Percentiles rank a stretch among this genome's conserved stretches.
These are phyloP conservation scores for Sphenodon punctatus DNA, from an alignment of 2,797 vertebrate species.

Conservation along the genomic window DNA sequence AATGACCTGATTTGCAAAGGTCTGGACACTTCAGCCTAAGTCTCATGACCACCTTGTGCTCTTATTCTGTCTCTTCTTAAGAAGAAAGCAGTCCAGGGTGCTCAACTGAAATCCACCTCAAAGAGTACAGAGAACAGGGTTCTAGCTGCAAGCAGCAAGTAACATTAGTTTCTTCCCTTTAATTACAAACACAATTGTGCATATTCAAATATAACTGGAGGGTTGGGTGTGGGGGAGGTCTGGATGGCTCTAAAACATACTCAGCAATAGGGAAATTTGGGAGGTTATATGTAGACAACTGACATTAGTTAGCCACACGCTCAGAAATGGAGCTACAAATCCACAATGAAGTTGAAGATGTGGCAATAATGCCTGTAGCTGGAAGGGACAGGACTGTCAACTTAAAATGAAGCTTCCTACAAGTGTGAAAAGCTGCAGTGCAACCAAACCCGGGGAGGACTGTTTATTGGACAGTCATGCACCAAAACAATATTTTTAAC, in stretches of 20 bases:
- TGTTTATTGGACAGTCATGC: neutral
- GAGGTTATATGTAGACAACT: neutral
- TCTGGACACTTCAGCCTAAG: neutral
- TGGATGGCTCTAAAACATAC: too few species aligned
- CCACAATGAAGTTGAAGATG: neutral
- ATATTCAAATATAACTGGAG: too few species aligned
- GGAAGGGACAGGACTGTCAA: neutral
- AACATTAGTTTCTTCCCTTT: neutral
- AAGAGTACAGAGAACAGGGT: neutral
- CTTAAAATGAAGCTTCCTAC: neutral
- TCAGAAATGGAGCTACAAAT: neutral
- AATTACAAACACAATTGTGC: neutral
- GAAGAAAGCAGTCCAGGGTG: neutral
- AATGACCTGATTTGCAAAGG: neutral
- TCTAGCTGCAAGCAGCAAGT: neutral
- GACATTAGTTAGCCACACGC: neutral
- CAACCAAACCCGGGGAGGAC: neutral
- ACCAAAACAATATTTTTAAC: neutral
- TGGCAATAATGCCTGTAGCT: neutral
- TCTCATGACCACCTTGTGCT: neutral
- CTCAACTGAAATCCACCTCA: neutral
- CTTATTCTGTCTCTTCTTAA: neutral
- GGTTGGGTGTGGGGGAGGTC: too few species aligned
- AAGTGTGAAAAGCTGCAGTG: too few species aligned
- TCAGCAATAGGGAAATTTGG: too few species aligned